Conservation (phyloP, 2,888 invertebrate species). For the Epirrita christyi region DNA sequence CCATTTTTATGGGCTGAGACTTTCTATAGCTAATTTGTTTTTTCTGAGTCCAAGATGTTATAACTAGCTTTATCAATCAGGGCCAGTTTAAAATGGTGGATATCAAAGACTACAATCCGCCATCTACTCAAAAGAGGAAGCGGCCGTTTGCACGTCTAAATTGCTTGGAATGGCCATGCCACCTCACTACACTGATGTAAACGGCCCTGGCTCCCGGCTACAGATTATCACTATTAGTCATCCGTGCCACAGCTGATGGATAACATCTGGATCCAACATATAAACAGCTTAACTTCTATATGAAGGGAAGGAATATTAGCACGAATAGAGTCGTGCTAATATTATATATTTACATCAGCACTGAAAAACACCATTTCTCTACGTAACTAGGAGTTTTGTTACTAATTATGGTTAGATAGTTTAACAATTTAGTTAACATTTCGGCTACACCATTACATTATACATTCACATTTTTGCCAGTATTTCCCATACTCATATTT, state of each 20-base stretch:
- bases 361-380: no score
- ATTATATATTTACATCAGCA: no score
- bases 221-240: conserved; percentile 59
- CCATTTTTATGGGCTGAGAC: no score
- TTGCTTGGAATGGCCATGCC: conserved; percentile 55
- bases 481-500: no score
- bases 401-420: no score
- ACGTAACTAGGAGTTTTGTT: no score
- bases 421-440: no score
- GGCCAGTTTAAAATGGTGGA: conserved; percentile 5
- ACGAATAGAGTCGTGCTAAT: no score
- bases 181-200: conserved; percentile 48
- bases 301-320: not conserved
- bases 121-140: conserved; percentile 63
- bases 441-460: no score
- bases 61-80: not conserved
- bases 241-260: conserved; percentile 39
- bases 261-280: conserved; percentile 39
- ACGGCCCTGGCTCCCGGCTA: conserved; percentile 52
- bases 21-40: no score
- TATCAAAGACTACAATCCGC: conserved; percentile 33
- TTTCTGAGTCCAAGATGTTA: no score
- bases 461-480: no score
- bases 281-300: not conserved
- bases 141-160: conserved; percentile 63